phyloP scores from a whole-genome alignment of 2,888 invertebrate species.

The Panorpa germanica region DNA sequence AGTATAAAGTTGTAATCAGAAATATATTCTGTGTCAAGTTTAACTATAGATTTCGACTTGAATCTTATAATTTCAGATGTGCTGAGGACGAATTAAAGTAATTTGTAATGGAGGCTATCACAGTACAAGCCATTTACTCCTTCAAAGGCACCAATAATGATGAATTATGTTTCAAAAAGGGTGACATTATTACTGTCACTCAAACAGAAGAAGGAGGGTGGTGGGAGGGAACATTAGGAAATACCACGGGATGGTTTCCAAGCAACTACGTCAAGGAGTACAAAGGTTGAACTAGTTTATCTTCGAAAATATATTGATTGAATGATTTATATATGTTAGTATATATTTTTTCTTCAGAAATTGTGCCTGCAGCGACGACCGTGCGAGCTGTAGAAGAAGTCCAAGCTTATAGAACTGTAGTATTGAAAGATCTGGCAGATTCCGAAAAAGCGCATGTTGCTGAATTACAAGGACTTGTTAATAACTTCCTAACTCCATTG shows the following conservation, averaged over 20 bases:
- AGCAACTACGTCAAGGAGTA: constrained; percentile 91
- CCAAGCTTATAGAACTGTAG: constrained; percentile 66
- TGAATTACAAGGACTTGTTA: constrained; percentile 70
- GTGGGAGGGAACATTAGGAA: constrained; percentile 97
- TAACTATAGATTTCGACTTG: no score
- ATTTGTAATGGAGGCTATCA: constrained; percentile 36
- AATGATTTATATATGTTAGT: constrained; percentile 8
- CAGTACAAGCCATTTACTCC: constrained; percentile 81
- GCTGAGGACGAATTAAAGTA: no score
- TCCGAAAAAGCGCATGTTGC: constrained; percentile 82
- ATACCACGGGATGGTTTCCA: constrained; percentile 97
- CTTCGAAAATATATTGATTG: constrained; percentile 8
- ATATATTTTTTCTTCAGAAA: constrained; percentile 13
- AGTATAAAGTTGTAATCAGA: no score
- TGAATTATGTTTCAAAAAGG: constrained; percentile 90
- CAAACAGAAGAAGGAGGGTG: constrained; percentile 94
- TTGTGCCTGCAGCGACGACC: constrained; percentile 35
- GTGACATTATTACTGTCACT: constrained; percentile 90
- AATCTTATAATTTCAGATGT: no score
- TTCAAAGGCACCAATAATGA: constrained; percentile 96
- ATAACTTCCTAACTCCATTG: constrained; percentile 74
- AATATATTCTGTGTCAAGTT: no score
- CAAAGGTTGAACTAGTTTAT: constrained; percentile 36
- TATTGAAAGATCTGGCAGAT: constrained; percentile 77
- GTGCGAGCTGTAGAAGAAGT: constrained; percentile 46